Percentiles rank a stretch among this genome's conserved stretches.
Evolutionary conservation across 2,888 invertebrate species (phyloP).

Genomic region (Amphimallon solstitiale): DNA sequence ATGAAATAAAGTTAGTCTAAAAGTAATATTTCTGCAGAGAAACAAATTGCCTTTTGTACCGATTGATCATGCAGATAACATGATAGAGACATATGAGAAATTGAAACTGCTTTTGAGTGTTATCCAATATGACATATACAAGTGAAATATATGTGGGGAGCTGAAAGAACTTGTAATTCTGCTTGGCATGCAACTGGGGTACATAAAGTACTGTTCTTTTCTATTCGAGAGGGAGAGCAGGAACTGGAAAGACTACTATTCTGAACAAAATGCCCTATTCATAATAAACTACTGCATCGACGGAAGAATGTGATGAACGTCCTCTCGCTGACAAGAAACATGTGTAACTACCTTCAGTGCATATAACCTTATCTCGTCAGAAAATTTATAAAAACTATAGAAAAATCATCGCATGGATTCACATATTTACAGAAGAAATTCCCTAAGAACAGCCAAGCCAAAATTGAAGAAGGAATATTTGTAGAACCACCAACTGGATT

Average conservation of each 20-base stretch:
- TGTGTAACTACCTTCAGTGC: neutral
- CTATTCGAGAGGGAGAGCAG: neutral
- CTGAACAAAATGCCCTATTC: slow-evolving; percentile 1
- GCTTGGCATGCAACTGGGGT: neutral
- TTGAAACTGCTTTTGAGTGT: too few relatives aligned
- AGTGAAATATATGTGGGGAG: neutral
- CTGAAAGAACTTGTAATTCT: neutral
- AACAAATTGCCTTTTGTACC: too few relatives aligned
- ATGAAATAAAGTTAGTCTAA: neutral
- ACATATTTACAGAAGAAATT: too few relatives aligned
- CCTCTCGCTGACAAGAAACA: neutral
- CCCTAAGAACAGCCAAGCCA: too few relatives aligned
- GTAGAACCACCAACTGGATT: too few relatives aligned
- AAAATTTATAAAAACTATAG: too few relatives aligned
- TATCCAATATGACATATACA: neutral
- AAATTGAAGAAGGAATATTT: too few relatives aligned
- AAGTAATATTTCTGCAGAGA: too few relatives aligned
- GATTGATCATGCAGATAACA: too few relatives aligned
- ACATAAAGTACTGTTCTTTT: neutral
- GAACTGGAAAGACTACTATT: neutral
- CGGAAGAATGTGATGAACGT: neutral
- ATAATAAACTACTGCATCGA: neutral
- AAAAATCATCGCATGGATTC: too few relatives aligned
- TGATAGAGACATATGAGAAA: too few relatives aligned
- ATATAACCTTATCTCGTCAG: too few relatives aligned